These are phyloP conservation scores for Limnothrissa miodon DNA, from an alignment of 2,113 vertebrate species.

Conservation along the genomic window DNA sequence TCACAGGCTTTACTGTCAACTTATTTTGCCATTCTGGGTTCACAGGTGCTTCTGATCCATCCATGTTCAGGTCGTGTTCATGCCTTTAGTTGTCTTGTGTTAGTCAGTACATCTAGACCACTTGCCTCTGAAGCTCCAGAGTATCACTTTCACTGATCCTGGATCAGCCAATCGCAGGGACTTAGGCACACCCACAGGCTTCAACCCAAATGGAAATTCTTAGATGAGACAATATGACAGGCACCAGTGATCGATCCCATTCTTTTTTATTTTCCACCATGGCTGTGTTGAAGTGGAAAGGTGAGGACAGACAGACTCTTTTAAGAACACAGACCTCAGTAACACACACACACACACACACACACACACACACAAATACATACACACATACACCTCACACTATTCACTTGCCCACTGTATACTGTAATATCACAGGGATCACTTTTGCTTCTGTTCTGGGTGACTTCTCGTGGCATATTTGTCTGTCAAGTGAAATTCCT, in stretches of 20 bases:
- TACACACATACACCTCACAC: neutral
- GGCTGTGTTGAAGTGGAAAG: too few relatives aligned
- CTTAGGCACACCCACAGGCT: neutral
- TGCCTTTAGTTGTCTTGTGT: neutral
- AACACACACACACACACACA: neutral
- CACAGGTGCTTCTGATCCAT: neutral
- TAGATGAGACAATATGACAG: neutral
- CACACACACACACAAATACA: neutral
- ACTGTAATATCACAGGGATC: slow-evolving; percentile 41
- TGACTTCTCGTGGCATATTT: slow-evolving; percentile 51
- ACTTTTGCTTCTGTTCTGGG: slow-evolving; percentile 53
- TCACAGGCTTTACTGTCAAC: neutral
- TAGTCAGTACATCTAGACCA: neutral
- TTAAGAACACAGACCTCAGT: neutral
- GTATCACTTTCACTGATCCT: neutral
- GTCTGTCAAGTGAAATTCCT: slow-evolving; percentile 63
- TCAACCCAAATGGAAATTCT: too few relatives aligned
- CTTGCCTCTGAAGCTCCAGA: neutral
- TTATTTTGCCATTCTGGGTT: neutral
- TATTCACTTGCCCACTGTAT: slow-evolving; percentile 34
- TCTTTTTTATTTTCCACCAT: too few relatives aligned
- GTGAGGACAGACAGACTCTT: too few relatives aligned
- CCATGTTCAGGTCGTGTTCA: neutral
- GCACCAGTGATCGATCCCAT: too few relatives aligned
- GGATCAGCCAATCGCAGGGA: neutral